Conservation (phyloP, 2,888 invertebrate genomes). For the Ormyrus nitidulus region DNA sequence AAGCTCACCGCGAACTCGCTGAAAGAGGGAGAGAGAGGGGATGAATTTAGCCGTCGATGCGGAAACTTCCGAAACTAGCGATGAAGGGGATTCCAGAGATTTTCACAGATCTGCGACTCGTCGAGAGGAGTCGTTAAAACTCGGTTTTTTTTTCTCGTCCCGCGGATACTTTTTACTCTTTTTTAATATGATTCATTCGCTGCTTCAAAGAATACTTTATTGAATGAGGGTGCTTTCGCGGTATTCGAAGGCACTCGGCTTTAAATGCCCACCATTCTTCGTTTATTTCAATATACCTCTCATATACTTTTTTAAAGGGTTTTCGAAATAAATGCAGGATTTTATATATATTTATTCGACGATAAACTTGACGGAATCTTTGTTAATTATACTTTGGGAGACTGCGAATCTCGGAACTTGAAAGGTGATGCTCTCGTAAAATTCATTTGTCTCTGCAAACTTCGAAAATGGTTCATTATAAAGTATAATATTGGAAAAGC, state of each 20-base stretch:
- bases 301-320: no score
- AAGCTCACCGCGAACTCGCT: not conserved
- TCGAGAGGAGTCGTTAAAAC: not conserved
- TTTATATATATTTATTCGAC: no score
- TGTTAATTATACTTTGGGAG: no score
- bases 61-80: conserved; percentile 4
- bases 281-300: no score
- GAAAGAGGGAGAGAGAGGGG: not conserved
- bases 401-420: no score
- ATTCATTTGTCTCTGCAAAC: no score
- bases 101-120: not conserved
- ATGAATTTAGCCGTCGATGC: not conserved
- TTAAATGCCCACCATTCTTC: no score
- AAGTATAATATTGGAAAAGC: no score
- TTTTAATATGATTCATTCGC: not conserved
- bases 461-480: no score
- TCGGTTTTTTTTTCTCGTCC: not conserved
- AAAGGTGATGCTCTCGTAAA: no score
- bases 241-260: not conserved
- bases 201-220: not conserved
- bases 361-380: no score
- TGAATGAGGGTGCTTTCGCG: not conserved
- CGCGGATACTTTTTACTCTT: not conserved
- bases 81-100: not conserved
- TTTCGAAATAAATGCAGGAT: no score